A percentile compares a stretch with the other conserved stretches of the same genome.
phyloP scores from a whole-genome alignment of 2,113 vertebrate species.

The Phylloscopus whistleri region DNA sequence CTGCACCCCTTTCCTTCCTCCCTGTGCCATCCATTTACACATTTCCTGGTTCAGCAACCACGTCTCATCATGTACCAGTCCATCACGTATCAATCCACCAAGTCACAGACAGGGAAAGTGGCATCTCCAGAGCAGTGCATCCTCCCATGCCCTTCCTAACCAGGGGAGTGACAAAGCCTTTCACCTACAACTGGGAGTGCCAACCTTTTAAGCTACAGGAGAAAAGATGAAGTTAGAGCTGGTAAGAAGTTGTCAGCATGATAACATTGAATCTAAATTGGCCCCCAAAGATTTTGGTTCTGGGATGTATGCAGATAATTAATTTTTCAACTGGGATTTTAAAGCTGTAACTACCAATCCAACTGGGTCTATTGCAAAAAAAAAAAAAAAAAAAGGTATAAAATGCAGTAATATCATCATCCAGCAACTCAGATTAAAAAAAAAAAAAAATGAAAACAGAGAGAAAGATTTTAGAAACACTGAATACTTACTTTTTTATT shows the following conservation, averaged over 20 bases:
- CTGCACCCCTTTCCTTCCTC: background rate
- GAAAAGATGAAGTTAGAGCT: background rate
- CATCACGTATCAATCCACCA: background rate
- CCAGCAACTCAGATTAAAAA: background rate
- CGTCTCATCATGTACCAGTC: background rate
- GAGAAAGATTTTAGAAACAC: background rate
- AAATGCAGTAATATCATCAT: background rate
- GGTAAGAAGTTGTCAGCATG: background rate
- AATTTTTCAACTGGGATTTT: background rate
- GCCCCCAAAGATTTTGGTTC: background rate
- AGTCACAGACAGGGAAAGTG: background rate
- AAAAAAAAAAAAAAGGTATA: background rate
- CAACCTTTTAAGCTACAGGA: background rate
- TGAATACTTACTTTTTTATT: background rate
- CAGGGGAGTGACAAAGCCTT: rapidly evolving
- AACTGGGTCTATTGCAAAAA: background rate
- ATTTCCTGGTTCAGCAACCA: background rate
- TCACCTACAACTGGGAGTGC: background rate
- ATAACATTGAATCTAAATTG: background rate
- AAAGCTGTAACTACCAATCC: background rate
- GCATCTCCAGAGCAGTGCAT: rapidly evolving
- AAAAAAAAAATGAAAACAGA: background rate
- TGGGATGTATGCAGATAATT: background rate
- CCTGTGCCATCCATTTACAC: background rate
- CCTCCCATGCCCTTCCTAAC: background rate